Evolutionary conservation across 2,888 invertebrate genomes (phyloP), one percentile per base, ranked within the genome.

Genomic region (Cacoxenus indagator): DNA sequence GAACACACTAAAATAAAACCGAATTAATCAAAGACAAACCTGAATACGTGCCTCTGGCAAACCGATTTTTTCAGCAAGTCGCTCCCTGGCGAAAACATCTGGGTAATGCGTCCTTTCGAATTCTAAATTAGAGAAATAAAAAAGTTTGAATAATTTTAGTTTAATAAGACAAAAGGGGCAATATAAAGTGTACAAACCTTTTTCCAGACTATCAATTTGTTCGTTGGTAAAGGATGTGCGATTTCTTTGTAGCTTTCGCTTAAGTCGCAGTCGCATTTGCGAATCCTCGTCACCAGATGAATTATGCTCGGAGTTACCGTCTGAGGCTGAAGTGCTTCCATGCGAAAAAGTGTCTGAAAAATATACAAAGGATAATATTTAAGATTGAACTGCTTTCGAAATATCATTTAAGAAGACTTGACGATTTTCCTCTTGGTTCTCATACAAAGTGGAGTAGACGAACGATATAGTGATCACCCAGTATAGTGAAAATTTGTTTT

Each of bases 11-110:
- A 73, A 67, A 75, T 77, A 78, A 78, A 81, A 81, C 75, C n/a
- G n/a, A n/a, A 69, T 70, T 84, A 81, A 81, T 72, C 82, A 97
- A 81, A 80, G 91, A 92, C 93, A 87, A 87, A 87, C 97, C 95
- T 98, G 97, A 93, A 98, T 98, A 93, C 97, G 94, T 91, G 97
- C 97, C 93, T 97, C 97, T 90, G 97, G 97, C 90, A 98, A 94
- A 91, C 96, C 96, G 90, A 98, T 98, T 93, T 97, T 97, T 91
- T 95, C 95, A 76, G 98, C 97, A 88, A 98, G 92, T 89, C 96
- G 92, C 89, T 98, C 98, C 85, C 98, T 91, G 78, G 97, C 97
- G 90, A 97, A 98, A 79, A 98, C 97, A 90, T 98, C 97, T 75
- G 97, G 98, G 89, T 98, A 98, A 90, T 98, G 97, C 83, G 97